Evolutionary conservation across 2,113 vertebrate species (phyloP), one percentile per base, ranked within the genome.

Genomic region (Callionymus lyra): DNA sequence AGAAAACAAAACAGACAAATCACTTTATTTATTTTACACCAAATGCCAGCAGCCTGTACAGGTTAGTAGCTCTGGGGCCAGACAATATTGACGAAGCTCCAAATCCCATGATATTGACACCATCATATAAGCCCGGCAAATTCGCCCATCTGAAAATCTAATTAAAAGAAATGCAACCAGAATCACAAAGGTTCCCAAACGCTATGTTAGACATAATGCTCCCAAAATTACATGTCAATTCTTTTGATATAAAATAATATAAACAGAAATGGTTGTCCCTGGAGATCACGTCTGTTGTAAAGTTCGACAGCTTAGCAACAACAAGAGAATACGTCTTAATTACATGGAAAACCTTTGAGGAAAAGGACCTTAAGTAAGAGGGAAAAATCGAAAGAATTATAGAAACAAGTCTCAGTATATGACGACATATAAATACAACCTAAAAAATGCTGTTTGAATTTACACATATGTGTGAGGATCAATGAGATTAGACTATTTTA

Each of bases 1-100:
- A 67, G 72, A 84, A 84, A 81, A 84, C 79, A 84, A 79, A 82
- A 85, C 77, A 70, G 79, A 85, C 81, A 86, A 85, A 86, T 86
- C 81, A 74, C 79, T 83, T 72, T 84, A 81, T 86, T 85, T 85
- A 82, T 83, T 82, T 83, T 83, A 83, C 74, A 82, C 75, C 72
- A 84, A 86, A 86, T 83, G 79, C 81, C 82, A 85, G 67, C 72
- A 80, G 76, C 82, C 83, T 82, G 70, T 62, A 69, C 79, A 81
- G 84, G 82, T 83, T 82, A 82, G 81, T 65, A 59, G 54, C 74
- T 53, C 67, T 71, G 63, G 79, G 74, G 68, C 73, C 67, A 69
- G 77, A 79, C 76, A 85, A 85, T 84, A 84, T 84, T 77, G 81
- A 84, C 76, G 76, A 77, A 83, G 70, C 68, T 76, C 73, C 66